Evolutionary conservation across 1,140 invertebrate genomes (phyloP), one percentile per base, ranked within the genome.

Genomic region (Hestina assimilis): DNA sequence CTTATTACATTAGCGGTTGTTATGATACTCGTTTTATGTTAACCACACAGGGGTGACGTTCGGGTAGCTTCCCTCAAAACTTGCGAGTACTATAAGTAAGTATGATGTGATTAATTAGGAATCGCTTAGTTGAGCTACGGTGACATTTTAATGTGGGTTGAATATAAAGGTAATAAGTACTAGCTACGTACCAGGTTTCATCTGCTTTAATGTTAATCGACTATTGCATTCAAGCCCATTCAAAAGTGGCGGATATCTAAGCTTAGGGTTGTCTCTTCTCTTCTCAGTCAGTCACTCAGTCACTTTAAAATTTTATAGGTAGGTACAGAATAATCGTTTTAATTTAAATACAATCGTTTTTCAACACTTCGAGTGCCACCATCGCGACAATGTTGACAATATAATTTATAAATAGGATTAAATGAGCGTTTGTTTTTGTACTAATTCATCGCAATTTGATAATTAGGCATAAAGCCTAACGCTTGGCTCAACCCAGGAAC

Each of bases 101-200:
- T 35, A 48, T 23, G 19, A 23, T 58, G 17, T 21, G 33, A 50
- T 50, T 48, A 50, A 12, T 19, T 12, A 33, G 31, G 43, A 46
- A 53, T 60, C 21, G 35, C 8, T 24, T 52, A 60, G 40, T 35
- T 21, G 28, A 24, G 24, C n/a, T 38, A 28, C 33, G 64, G 65
- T 64, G 64, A 52, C 47, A 53, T 64, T 47, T 58, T 63, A 65
- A 71, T 59, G 28, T 60, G 64, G 68, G 65, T 71, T n/a, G n/a
- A n/a, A n/a, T n/a, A n/a, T n/a, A 28, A 43, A 9, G 41, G 48
- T 46, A 56, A 57, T 63, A 58, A 54, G 61, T 59, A 29, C 45
- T 42, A 38, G 5, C 17, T 19, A 38, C 6, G 1, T 4, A n/a
- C n/a, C n/a, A n/a, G n/a, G n/a, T n/a, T n/a, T n/a, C n/a, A n/a